A percentile compares a stretch with the other conserved stretches of the same genome.
Conservation (phyloP, 2,113 vertebrate species). For the Scomber japonicus region DNA sequence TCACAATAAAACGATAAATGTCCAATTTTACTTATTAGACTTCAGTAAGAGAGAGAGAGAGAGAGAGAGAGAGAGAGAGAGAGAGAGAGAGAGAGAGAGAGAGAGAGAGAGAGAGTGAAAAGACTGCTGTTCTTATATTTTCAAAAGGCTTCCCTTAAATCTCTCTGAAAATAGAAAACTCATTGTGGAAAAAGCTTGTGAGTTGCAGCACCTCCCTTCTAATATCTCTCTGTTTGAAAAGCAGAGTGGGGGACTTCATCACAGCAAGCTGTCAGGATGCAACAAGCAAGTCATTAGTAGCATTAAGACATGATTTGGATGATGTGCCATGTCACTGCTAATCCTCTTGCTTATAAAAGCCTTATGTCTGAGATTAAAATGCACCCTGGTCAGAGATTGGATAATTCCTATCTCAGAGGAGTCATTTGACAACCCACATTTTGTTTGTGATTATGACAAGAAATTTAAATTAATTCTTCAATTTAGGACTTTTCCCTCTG, state of each 20-base stretch:
- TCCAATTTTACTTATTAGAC: neutral
- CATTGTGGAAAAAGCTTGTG: neutral
- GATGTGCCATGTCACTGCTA: constrained; percentile 33
- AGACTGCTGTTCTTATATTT: too few species aligned
- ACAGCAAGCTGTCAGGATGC: neutral
- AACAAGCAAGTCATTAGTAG: constrained; percentile 19
- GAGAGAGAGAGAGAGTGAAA: too few species aligned
- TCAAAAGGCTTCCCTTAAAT: too few species aligned
- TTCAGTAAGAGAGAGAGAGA: neutral
- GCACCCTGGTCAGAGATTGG: constrained; percentile 23
- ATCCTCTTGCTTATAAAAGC: constrained; percentile 42
- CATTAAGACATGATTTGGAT: constrained; percentile 24
- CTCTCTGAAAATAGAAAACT: neutral
- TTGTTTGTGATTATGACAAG: neutral
- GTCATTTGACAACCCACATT: neutral
- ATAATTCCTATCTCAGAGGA: neutral
- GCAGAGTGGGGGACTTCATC: neutral
- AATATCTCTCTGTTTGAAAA: neutral
- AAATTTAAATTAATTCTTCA: neutral
- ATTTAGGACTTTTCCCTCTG: neutral
- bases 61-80: too few species aligned
- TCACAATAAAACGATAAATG: constrained; percentile 1
- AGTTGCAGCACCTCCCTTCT: neutral
- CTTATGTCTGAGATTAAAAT: constrained; percentile 44
- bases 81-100: too few species aligned